Conservation (phyloP, 2,797 vertebrate genomes). For the Apogon hyalosoma region DNA sequence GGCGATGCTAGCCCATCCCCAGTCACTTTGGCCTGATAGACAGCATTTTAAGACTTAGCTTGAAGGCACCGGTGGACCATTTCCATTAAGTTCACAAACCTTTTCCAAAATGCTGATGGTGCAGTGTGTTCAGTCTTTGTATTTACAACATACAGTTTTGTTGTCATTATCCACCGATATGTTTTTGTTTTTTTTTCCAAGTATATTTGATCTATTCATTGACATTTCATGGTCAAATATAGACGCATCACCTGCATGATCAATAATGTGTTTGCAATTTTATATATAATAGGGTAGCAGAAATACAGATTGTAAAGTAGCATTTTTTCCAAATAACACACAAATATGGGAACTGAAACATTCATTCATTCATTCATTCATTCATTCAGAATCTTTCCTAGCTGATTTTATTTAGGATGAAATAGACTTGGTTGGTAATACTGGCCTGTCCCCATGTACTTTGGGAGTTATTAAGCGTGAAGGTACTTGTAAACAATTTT, state of each 20-base stretch:
- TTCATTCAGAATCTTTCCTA: not conserved
- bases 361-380: no score
- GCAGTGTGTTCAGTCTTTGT: conserved; percentile 38
- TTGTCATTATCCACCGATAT: conserved; percentile 7
- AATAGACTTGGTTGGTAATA: not conserved
- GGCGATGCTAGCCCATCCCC: no score
- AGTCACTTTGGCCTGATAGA: no score
- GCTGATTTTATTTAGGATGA: conserved; percentile 15
- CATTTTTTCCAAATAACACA: no score
- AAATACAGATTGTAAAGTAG: no score
- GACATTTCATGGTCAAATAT: not conserved
- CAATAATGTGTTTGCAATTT: not conserved
- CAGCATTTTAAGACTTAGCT: no score
- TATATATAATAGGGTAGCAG: not conserved
- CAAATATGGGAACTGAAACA: no score
- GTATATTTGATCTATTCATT: not conserved
- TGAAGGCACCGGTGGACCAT: not conserved
- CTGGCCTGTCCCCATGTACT: no score
- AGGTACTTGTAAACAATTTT: not conserved
- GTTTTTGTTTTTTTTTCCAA: not conserved
- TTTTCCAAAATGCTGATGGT: conserved; percentile 44
- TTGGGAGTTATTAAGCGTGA: not conserved
- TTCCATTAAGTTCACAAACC: conserved; percentile 26
- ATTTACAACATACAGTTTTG: conserved; percentile 26
- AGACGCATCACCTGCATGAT: not conserved